Conservation (phyloP, 2,797 vertebrate species). For the Psittacula derbiana region DNA sequence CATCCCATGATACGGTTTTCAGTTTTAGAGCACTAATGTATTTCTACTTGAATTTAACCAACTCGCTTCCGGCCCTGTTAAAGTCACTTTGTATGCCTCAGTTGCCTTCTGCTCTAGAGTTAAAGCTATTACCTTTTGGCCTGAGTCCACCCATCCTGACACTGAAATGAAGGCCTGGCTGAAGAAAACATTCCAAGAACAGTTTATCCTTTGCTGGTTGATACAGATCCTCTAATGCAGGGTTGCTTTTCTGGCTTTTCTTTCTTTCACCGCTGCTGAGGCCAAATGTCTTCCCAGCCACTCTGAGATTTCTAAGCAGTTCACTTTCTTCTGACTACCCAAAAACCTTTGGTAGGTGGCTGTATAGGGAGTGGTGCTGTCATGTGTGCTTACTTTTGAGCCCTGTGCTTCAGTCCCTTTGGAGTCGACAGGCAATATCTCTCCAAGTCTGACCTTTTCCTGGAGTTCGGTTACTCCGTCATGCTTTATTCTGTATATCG, state of each 20-base stretch:
- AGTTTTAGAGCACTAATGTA: not conserved
- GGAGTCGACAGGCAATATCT: not conserved
- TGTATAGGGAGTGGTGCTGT: not conserved
- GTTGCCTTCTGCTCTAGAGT: not conserved
- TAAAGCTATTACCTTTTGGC: not conserved
- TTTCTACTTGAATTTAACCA: not conserved
- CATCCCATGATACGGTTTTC: not conserved
- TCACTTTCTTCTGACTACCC: not conserved
- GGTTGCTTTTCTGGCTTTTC: not conserved
- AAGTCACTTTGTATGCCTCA: not conserved
- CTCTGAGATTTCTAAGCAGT: not conserved
- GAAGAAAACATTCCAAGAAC: slow-evolving; percentile 2
- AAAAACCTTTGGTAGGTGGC: not conserved
- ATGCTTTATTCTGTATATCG: not conserved
- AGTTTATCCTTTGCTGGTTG: not conserved
- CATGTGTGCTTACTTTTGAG: not conserved
- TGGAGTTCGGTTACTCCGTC: not conserved
- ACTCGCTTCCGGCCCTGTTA: not conserved
- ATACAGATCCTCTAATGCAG: not conserved
- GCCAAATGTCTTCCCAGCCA: not conserved
- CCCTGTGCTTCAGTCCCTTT: not conserved
- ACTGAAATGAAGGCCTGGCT: not conserved
- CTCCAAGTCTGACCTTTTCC: not conserved
- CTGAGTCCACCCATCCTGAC: not conserved
- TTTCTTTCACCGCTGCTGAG: not conserved